Evolutionary conservation across 2,888 invertebrate genomes (phyloP).

Genomic region (Entomobrya proxima): DNA sequence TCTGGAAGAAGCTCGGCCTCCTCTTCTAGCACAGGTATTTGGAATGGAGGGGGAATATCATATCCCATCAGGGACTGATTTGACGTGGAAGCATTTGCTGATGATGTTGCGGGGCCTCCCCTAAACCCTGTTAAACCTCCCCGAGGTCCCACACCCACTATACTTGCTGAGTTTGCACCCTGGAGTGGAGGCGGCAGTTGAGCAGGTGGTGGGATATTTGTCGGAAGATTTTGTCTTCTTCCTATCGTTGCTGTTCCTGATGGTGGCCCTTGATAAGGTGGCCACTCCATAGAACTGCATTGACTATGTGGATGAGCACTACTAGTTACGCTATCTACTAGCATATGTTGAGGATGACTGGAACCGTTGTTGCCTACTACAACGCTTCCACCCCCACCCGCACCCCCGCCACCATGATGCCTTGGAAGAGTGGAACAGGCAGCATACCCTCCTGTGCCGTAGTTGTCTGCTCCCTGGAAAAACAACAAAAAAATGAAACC

Average conservation of each 20-base stretch:
- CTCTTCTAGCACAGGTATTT: constrained; percentile 74
- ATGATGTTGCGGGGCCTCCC: constrained; percentile 45
- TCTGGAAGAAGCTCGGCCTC: constrained; percentile 74
- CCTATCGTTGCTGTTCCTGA: constrained; percentile 56
- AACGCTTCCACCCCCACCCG: constrained; percentile 45
- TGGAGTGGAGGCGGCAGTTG: constrained; percentile 50
- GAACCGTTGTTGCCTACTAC: constrained; percentile 63
- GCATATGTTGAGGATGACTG: constrained; percentile 68
- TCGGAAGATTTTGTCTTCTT: constrained; percentile 65
- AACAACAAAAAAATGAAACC: constrained; percentile 33
- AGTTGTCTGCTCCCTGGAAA: constrained; percentile 74
- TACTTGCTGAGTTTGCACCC: constrained; percentile 36
- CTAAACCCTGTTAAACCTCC: constrained; percentile 61
- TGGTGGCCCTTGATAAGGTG: constrained; percentile 72
- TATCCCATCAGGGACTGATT: constrained; percentile 70
- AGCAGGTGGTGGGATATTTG: constrained; percentile 70
- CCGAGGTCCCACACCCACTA: constrained; percentile 60
- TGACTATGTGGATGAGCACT: constrained; percentile 66
- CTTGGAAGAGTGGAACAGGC: constrained; percentile 75
- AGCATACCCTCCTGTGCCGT: constrained; percentile 71
- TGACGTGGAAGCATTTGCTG: constrained; percentile 64
- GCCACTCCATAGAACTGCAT: constrained; percentile 73
- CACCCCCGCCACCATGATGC: constrained; percentile 67
- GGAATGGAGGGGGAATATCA: constrained; percentile 73
- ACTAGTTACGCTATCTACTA: constrained; percentile 69